A percentile compares a stretch with the other conserved stretches of the same genome.
Conservation (phyloP, 2,113 vertebrate species). For the Siphamia tubifer region DNA sequence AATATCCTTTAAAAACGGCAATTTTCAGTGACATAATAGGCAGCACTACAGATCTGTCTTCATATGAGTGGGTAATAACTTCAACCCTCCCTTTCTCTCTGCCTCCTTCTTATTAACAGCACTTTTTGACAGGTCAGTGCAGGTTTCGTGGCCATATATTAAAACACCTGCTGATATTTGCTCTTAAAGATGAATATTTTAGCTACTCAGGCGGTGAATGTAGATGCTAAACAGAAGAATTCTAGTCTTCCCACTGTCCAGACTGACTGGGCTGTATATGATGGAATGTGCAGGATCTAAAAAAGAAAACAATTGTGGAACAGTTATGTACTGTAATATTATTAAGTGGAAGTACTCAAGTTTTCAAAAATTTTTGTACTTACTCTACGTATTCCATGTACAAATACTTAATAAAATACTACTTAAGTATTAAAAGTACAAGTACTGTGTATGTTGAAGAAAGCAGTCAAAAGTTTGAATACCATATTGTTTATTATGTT, state of each 20-base stretch:
- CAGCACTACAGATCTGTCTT: neutral
- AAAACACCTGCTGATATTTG: slow-evolving; percentile 55
- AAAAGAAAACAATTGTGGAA: too few species aligned
- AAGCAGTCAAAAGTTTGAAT: too few species aligned
- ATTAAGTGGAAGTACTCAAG: too few species aligned
- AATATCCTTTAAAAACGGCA: neutral
- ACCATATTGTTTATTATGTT: too few species aligned
- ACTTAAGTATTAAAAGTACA: too few species aligned
- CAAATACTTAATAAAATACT: too few species aligned
- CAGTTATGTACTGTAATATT: too few species aligned
- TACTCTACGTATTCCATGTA: too few species aligned
- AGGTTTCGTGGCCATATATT: slow-evolving; percentile 35
- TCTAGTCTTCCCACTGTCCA: slow-evolving; percentile 21
- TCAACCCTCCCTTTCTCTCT: neutral
- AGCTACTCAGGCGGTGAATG: neutral
- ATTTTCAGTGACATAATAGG: neutral
- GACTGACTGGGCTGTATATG: slow-evolving; percentile 12
- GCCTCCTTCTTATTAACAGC: slow-evolving; percentile 2
- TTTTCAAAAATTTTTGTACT: too few species aligned
- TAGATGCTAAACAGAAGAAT: slow-evolving; percentile 18
- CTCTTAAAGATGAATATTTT: slow-evolving; percentile 46
- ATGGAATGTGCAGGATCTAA: too few species aligned
- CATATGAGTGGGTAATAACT: neutral
- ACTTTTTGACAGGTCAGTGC: neutral
- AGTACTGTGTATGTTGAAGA: too few species aligned